These are phyloP conservation scores for Sarotherodon lohbergeri DNA, from an alignment of 2,113 vertebrate species.

Conservation along the genomic window DNA sequence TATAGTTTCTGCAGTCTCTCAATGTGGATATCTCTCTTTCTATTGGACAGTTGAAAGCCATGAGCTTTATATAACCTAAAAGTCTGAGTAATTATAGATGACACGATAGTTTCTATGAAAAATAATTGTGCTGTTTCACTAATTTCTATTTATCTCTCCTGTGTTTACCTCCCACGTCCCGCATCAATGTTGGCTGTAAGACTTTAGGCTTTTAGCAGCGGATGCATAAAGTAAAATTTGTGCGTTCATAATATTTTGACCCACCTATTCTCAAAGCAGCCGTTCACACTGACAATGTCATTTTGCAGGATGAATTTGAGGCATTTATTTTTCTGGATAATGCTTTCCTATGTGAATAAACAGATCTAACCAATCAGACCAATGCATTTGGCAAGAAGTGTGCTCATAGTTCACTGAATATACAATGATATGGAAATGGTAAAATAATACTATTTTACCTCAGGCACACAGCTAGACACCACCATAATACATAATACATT, in stretches of 20 bases:
- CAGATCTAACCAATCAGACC: not conserved
- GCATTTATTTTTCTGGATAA: not conserved
- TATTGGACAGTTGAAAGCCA: not conserved
- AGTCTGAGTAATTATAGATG: not conserved
- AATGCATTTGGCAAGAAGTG: not conserved
- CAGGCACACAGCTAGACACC: not conserved
- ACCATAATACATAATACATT: not conserved
- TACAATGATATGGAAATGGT: not conserved
- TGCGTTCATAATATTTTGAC: not conserved
- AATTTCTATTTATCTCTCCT: not conserved
- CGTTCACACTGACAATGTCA: not conserved
- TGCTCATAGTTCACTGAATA: not conserved
- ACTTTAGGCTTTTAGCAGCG: not conserved
- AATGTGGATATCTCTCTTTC: not conserved
- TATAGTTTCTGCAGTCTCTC: not conserved
- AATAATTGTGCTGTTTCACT: accelerated
- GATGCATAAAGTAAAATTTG: not conserved
- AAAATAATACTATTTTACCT: not conserved
- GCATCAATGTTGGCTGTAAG: not conserved
- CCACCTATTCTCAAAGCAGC: not conserved
- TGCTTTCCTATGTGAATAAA: not conserved
- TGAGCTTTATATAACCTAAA: not conserved
- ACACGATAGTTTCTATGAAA: not conserved
- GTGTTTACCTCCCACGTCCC: not conserved
- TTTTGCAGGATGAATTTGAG: not conserved